Conservation (phyloP, 2,113 vertebrate species). For the Tragulus kanchil region DNA sequence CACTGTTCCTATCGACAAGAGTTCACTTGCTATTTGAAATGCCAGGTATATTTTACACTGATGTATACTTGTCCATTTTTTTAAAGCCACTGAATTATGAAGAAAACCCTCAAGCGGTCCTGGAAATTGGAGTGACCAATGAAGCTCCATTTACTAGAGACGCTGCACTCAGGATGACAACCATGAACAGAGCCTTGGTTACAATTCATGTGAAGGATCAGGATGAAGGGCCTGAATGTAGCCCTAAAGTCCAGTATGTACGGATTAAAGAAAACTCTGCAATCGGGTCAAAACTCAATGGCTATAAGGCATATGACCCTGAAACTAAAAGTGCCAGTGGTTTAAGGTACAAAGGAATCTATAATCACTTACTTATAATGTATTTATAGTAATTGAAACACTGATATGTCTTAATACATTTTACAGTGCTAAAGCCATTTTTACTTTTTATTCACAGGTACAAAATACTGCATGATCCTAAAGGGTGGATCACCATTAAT, state of each 20-base stretch:
- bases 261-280: conserved; percentile 90
- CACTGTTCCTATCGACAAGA: background rate
- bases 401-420: background rate
- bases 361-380: background rate
- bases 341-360: conserved; percentile 88
- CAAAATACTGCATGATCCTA: conserved; percentile 75
- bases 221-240: conserved; percentile 94
- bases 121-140: conserved; percentile 91
- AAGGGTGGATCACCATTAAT: conserved; percentile 90
- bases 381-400: background rate
- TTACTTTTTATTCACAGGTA: conserved; percentile 71
- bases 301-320: conserved; percentile 91
- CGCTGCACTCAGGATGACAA: conserved; percentile 50
- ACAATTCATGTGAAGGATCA: conserved; percentile 86
- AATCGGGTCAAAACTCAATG: conserved; percentile 86
- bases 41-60: background rate
- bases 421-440: background rate
- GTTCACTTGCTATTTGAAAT: background rate
- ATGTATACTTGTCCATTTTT: conserved; percentile 23
- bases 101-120: conserved; percentile 79
- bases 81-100: conserved; percentile 93
- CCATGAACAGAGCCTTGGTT: conserved; percentile 87
- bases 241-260: conserved; percentile 81
- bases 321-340: conserved; percentile 90
- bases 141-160: conserved; percentile 87